Evolutionary conservation across 1,140 invertebrate genomes (phyloP).

Genomic region (Philaenus spumarius): DNA sequence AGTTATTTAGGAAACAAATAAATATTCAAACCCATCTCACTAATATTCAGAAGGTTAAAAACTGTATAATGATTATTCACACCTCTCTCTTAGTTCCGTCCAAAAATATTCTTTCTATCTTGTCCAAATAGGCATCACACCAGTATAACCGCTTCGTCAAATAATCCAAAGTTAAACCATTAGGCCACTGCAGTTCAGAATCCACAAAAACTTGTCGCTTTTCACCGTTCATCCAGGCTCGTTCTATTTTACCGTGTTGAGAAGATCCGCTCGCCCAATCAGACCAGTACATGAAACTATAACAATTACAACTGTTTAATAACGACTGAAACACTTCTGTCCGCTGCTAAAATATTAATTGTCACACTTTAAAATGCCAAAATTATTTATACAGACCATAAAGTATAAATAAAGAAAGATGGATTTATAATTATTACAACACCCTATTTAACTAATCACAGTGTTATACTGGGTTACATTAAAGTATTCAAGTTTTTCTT

Average conservation of each 20-base stretch:
- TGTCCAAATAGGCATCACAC: slow-evolving; percentile 47
- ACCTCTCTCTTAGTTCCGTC: slow-evolving; percentile 36
- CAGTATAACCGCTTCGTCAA: slow-evolving; percentile 45
- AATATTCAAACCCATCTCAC: background rate
- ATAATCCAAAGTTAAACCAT: slow-evolving; percentile 48
- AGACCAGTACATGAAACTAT: slow-evolving; percentile 46
- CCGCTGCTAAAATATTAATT: no score
- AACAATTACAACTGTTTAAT: no score
- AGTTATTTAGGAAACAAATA: slow-evolving; percentile 18
- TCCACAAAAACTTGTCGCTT: slow-evolving; percentile 39
- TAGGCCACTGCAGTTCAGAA: slow-evolving; percentile 45
- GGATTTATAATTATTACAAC: no score
- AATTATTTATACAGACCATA: no score
- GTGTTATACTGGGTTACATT: no score
- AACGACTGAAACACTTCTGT: no score
- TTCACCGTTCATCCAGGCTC: slow-evolving; percentile 47
- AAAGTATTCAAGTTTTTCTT: slow-evolving; percentile 18
- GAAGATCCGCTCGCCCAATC: slow-evolving; percentile 38
- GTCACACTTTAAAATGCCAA: no score
- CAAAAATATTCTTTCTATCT: slow-evolving; percentile 45
- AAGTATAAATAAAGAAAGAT: no score
- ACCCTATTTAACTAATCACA: no score
- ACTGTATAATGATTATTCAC: background rate
- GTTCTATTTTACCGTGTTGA: slow-evolving; percentile 41
- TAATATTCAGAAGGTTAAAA: background rate